Evolutionary conservation across 2,888 invertebrate genomes (phyloP).

Genomic region (Lepidochrysops patricia): DNA sequence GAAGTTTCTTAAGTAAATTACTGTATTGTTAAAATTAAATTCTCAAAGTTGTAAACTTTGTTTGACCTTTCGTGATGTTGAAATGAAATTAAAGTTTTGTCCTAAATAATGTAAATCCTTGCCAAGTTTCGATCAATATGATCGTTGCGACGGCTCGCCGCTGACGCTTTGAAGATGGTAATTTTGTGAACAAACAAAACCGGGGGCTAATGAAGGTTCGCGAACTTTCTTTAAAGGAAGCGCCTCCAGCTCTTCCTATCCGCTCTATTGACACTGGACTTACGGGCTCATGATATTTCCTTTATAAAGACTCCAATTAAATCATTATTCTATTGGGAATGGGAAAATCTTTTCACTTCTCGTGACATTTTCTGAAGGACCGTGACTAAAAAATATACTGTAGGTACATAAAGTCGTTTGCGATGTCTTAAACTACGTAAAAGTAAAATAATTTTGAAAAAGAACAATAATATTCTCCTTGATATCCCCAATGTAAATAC

Average conservation of each 20-base stretch:
- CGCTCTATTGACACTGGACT: constrained; percentile 67
- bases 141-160: constrained; percentile 41
- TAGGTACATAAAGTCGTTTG: no score
- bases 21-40: constrained; percentile 15
- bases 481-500: background rate
- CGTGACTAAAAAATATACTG: no score
- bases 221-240: constrained; percentile 62
- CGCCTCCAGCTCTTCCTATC: constrained; percentile 56
- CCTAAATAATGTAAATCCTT: constrained; percentile 35
- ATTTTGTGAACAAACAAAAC: constrained; percentile 69
- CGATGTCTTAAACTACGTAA: no score
- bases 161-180: constrained; percentile 61
- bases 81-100: constrained; percentile 22
- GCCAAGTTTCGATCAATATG: constrained; percentile 43
- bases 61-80: constrained; percentile 2
- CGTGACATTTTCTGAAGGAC: background rate
- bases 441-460: background rate
- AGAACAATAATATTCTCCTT: background rate
- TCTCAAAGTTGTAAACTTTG: constrained; percentile 17
- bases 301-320: background rate
- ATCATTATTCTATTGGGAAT: background rate
- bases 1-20: constrained; percentile 3
- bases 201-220: constrained; percentile 66
- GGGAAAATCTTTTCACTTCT: background rate
- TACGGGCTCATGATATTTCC: constrained; percentile 33